Evolutionary conservation across 2,113 vertebrate species (phyloP), one percentile per base, ranked within the genome.

Genomic region (Mobula hypostoma): DNA sequence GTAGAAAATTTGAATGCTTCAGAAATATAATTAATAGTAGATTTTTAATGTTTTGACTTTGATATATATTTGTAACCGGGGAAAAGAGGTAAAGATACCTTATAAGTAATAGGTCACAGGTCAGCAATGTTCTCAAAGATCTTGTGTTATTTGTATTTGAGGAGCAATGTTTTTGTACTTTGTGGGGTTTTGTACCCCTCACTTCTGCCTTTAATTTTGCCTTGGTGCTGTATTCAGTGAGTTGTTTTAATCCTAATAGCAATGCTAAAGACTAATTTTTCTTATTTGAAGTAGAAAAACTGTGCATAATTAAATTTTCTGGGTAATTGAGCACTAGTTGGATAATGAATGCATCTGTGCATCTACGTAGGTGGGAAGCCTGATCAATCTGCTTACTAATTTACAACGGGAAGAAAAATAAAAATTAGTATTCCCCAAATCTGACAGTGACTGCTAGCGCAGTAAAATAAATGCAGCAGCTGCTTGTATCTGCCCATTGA

Each of bases 241-340:
- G 36, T n/a, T 48, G 21, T 48, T 72, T 93, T 12, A 68, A 72
- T 72, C 36, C 90, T 19, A 70, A 27, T 27, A 74, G 36, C 68
- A 74, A 93, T 24, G 32, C 27, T 2, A n/a, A 70, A 72, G 66
- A 21, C 36, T 93, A 17, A 40, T 93, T 93, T 93, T 93, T 93
- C 90, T 48, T 93, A 93, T 93, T 92, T 93, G 68, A 12, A 66
- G 63, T 32, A 40, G 90, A 72, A 68, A 48, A 93, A 29, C 19
- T 27, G 19, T 72, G 90, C 7, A 48, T 74, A 95, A 94, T 94
- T 94, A 95, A 94, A 94, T 94, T 87, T 94, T 88, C 94, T 94
- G 94, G 78, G 9, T 95, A 88, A 94, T 96, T 95, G 58, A 92
- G 94, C 78, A 56, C 5, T 14, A 2, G 11, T 94, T 94, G 27